A percentile compares a stretch with the other conserved stretches of the same genome.
Conservation (phyloP, 2,797 vertebrate species). For the Brachyalestes nurse region DNA sequence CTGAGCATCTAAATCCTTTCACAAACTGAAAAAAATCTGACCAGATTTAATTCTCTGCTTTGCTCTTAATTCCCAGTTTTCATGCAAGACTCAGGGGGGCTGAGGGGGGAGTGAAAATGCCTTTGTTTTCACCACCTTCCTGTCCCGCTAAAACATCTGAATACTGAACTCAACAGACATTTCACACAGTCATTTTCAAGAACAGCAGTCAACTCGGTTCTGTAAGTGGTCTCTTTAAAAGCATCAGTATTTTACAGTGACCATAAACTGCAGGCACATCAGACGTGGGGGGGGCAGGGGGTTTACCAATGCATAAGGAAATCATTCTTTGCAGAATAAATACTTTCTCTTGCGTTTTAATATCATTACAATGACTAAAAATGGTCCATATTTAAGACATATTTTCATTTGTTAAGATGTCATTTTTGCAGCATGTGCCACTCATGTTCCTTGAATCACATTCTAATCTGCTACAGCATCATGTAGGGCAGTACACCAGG, state of each 20-base stretch:
- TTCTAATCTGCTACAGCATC: conserved; percentile 7
- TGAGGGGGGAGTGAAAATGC: neutral
- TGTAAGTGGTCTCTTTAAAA: neutral
- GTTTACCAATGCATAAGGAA: neutral
- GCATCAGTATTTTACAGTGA: conserved; percentile 1
- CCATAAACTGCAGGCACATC: conserved; percentile 15
- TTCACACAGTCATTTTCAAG: neutral
- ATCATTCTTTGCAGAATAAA: conserved; percentile 20
- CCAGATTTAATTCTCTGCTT: conserved; percentile 23
- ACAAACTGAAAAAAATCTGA: neutral
- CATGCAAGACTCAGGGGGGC: neutral
- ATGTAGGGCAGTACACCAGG: conserved; percentile 36
- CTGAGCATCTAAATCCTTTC: conserved; percentile 13
- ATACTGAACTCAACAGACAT: neutral
- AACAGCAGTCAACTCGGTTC: neutral
- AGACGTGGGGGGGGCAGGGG: neutral
- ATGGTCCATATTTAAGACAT: neutral
- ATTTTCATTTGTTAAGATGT: neutral
- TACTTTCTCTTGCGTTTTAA: conserved; percentile 5
- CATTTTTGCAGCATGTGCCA: too few species aligned
- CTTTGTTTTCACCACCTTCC: conserved; percentile 6
- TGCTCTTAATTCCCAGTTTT: conserved; percentile 25
- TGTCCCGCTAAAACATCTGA: neutral
- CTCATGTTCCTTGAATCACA: conserved; percentile 15
- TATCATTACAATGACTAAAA: neutral